Evolutionary conservation across 2,888 invertebrate genomes (phyloP).

Genomic region (Antheraea yamamai): DNA sequence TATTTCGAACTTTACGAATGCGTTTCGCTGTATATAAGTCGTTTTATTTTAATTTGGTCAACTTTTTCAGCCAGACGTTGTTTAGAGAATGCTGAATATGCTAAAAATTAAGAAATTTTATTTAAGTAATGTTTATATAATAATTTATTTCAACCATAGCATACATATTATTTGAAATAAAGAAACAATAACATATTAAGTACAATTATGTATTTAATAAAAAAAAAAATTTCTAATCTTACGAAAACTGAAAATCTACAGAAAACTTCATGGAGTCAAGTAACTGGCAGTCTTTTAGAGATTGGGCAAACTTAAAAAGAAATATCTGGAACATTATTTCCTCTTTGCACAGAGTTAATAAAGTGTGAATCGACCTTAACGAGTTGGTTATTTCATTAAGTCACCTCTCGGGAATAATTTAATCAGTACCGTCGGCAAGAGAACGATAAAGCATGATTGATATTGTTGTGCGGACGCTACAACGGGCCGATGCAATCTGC

Average conservation of each 20-base stretch:
- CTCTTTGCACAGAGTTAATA: neutral
- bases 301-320: neutral
- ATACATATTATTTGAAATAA: too few species aligned
- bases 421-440: slow-evolving; percentile 75
- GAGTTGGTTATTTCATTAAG: slow-evolving; percentile 69
- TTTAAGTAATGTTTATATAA: too few species aligned
- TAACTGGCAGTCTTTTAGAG: too few species aligned
- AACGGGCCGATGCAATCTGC: slow-evolving; percentile 52
- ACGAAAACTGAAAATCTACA: too few species aligned
- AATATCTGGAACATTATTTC: neutral
- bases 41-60: neutral
- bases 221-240: too few species aligned
- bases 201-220: too few species aligned
- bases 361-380: slow-evolving; percentile 47
- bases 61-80: neutral
- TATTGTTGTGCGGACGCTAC: slow-evolving; percentile 54
- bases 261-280: too few species aligned
- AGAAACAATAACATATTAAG: too few species aligned
- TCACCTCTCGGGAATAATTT: slow-evolving; percentile 74
- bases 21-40: neutral
- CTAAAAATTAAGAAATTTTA: too few species aligned
- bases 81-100: too few species aligned
- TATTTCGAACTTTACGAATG: neutral
- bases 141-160: too few species aligned
- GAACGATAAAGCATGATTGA: slow-evolving; percentile 78